Evolutionary conservation across 2,113 vertebrate genomes (phyloP), one percentile per base, ranked within the genome.

Genomic region (Pionites leucogaster): DNA sequence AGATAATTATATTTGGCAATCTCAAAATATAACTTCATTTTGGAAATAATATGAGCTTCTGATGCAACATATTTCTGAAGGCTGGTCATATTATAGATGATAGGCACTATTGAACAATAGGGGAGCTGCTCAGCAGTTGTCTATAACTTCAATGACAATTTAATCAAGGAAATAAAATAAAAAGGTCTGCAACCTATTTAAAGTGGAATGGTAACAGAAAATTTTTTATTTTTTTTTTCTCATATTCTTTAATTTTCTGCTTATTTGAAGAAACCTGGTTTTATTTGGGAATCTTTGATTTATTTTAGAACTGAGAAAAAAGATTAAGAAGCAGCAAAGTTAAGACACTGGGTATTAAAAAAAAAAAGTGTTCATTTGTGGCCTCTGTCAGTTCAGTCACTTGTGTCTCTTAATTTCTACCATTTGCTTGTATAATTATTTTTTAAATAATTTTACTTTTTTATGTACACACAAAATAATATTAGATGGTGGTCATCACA

Each of bases 131-230:
- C 35, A 53, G 18, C 28, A 68, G 47, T 44, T 92, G 39, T 74
- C 69, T 88, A 3, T 46, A 83, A 44, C 17, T 59, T 39, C 39
- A 63, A 2, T 64, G 16, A 39, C 49, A 25, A 60, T 80, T 88
- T 86, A 71, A 77, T 91, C 15, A 80, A 72, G 7, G 53, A 55
- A 83, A n/a, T 86, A 39, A 79, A 88, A 91, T 44, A 44, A 79
- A 81, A 39, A 15, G 65, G 6, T 50, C 27, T 79, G 16, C 10
- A 85, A 55, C 18, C 6, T 68, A 14, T 57, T 81, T 31, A 39
- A 52, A 62, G 11, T 60, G 5, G 6, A 64, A 50, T 50, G 5
- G 15, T 29, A 62, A 62, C 4, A 5, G 27, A 39, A 49, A 31
- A 4, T 35, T 79, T 7, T 57, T 69, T 69, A 70, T 52, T 46